A percentile compares a stretch with the other conserved stretches of the same genome.
Evolutionary conservation across 2,113 vertebrate species (phyloP).

Genomic region (Psophia crepitans): DNA sequence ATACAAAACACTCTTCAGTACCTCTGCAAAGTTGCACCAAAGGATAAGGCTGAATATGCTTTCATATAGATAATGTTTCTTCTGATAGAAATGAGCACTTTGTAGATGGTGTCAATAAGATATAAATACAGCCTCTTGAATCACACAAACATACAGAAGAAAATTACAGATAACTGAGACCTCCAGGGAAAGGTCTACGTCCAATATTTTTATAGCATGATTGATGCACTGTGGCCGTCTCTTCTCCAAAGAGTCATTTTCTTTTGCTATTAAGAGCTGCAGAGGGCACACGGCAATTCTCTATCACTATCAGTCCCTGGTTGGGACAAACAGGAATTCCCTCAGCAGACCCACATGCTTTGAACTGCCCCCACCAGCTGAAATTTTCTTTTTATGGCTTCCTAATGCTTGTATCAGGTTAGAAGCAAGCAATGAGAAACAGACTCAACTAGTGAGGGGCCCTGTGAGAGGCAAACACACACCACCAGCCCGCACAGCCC

Average conservation of each 20-base stretch:
- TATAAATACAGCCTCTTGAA: not conserved
- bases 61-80: constrained; percentile 7
- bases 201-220: not conserved
- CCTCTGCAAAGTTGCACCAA: not conserved
- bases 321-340: not conserved
- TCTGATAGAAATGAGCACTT: constrained; percentile 2
- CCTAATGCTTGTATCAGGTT: not conserved
- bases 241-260: not conserved
- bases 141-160: not conserved
- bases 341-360: not conserved
- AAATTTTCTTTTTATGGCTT: not conserved
- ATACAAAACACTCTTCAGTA: not conserved
- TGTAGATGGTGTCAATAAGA: not conserved
- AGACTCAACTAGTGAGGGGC: not conserved
- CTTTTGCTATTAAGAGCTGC: not conserved
- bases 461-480: rapidly evolving
- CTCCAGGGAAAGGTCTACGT: not conserved
- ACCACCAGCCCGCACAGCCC: not conserved
- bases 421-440: not conserved
- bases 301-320: not conserved
- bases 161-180: not conserved
- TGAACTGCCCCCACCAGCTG: not conserved
- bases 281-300: rapidly evolving
- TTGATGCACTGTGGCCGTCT: not conserved
- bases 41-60: not conserved